A percentile compares a stretch with the other conserved stretches of the same genome.
phyloP scores from a whole-genome alignment of 2,113 vertebrate genomes.

The Delphinus delphis region DNA sequence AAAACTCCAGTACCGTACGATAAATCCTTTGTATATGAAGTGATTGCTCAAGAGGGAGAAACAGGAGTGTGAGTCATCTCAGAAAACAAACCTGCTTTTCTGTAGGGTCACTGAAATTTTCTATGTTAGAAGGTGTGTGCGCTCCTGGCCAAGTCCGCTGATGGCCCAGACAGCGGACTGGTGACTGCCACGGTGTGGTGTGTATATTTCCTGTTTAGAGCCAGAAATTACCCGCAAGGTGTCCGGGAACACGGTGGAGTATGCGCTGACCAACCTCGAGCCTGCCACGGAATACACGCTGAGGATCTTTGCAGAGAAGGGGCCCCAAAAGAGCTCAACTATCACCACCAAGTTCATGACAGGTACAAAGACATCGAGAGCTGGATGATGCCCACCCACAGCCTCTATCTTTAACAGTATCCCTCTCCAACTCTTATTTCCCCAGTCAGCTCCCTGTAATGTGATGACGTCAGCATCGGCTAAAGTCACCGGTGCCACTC shows the following conservation, averaged over 20 bases:
- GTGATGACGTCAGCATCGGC: background rate
- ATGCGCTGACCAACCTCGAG: constrained; percentile 88
- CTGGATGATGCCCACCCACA: background rate
- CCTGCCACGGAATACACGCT: constrained; percentile 92
- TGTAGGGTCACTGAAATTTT: background rate
- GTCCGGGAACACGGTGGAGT: constrained; percentile 94
- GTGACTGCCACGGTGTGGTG: background rate
- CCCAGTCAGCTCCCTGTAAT: background rate
- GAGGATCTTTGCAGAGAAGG: constrained; percentile 91
- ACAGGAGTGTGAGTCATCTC: background rate
- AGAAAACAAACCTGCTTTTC: constrained; percentile 1
- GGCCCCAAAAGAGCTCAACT: constrained; percentile 88
- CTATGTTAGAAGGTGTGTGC: accelerated
- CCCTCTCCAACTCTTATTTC: background rate
- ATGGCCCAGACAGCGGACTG: background rate
- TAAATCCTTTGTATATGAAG: background rate
- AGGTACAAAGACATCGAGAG: constrained; percentile 79
- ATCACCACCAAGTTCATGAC: constrained; percentile 93
- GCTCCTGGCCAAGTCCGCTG: accelerated
- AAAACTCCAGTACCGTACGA: constrained; percentile 25
- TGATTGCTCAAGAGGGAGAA: background rate
- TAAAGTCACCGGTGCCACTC: background rate
- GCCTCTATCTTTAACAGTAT: background rate
- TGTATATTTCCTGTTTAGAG: constrained; percentile 80
- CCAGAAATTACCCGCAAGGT: constrained; percentile 90